phyloP scores from a whole-genome alignment of 2,888 invertebrate species.

The Dinocampus coccinellae region DNA sequence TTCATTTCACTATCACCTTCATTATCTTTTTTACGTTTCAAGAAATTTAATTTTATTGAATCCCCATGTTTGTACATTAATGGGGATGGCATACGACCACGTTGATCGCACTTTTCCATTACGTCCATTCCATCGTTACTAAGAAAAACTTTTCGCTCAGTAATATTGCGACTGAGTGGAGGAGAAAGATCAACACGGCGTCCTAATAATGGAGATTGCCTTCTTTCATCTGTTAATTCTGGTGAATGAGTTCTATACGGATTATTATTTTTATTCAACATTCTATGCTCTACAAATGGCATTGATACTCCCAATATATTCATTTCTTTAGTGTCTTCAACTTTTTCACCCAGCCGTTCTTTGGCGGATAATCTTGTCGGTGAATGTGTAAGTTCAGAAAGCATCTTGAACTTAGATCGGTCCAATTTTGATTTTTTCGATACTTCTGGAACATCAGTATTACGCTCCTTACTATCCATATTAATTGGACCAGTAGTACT shows the following conservation, averaged over 20 bases:
- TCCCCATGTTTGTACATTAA: slow-evolving; percentile 49
- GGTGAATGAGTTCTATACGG: slow-evolving; percentile 68
- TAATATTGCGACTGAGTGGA: slow-evolving; percentile 46
- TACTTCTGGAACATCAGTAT: slow-evolving; percentile 64
- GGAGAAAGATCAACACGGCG: slow-evolving; percentile 53
- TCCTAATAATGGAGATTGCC: slow-evolving; percentile 58
- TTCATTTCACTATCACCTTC: slow-evolving; percentile 62
- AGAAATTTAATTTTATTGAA: slow-evolving; percentile 46
- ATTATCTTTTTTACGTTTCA: slow-evolving; percentile 55
- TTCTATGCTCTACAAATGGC: slow-evolving; percentile 55
- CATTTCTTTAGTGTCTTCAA: slow-evolving; percentile 72
- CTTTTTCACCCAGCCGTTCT: slow-evolving; percentile 83
- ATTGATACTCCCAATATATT: slow-evolving; percentile 68
- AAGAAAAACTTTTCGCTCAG: slow-evolving; percentile 64
- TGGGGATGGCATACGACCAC: slow-evolving; percentile 52
- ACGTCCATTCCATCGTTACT: slow-evolving; percentile 64
- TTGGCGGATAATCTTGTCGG: slow-evolving; percentile 81
- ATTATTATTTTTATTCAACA: slow-evolving; percentile 34
- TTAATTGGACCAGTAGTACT: slow-evolving; percentile 65
- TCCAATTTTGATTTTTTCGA: slow-evolving; percentile 63
- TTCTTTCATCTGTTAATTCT: slow-evolving; percentile 66
- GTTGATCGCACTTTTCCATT: slow-evolving; percentile 62
- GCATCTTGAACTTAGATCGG: slow-evolving; percentile 61
- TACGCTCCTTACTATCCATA: slow-evolving; percentile 63
- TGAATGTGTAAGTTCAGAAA: slow-evolving; percentile 64